A percentile compares a stretch with the other conserved stretches of the same genome.
Evolutionary conservation across 2,888 invertebrate species (phyloP).

Genomic region (Syrphus vitripennis): DNA sequence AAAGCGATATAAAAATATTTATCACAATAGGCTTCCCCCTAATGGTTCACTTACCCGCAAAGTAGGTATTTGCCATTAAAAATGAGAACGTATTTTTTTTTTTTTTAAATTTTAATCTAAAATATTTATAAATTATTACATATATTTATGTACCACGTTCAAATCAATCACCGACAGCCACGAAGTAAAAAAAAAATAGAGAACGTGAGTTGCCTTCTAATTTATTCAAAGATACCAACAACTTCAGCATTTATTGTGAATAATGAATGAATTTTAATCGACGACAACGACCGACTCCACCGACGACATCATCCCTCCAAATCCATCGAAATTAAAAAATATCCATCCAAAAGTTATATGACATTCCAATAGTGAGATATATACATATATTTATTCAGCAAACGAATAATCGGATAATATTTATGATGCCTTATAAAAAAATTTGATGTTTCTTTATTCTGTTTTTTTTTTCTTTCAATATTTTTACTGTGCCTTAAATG

Average conservation of each 20-base stretch:
- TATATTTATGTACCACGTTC: not conserved
- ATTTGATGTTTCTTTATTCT: constrained; percentile 42
- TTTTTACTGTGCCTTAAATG: not conserved
- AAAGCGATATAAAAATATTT: too few species aligned
- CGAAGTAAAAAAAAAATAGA: not conserved
- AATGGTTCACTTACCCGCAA: not conserved
- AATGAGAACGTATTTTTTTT: not conserved
- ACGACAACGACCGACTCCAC: not conserved
- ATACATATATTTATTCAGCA: not conserved
- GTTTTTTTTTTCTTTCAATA: not conserved
- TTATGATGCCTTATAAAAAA: constrained; percentile 50
- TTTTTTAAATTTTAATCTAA: not conserved
- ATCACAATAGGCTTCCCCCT: not conserved
- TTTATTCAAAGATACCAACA: constrained; percentile 4
- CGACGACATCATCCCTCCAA: constrained; percentile 4
- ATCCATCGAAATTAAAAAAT: not conserved
- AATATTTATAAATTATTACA: not conserved
- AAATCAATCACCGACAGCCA: constrained; percentile 46
- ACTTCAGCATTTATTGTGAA: not conserved
- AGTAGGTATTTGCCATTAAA: not conserved
- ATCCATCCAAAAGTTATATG: not conserved
- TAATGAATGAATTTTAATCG: constrained; percentile 22
- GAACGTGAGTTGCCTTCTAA: constrained; percentile 36
- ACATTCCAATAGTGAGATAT: constrained; percentile 14
- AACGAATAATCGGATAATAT: constrained; percentile 54